Base-by-base conservation (phyloP, 2,888 invertebrate species). In the Charanyca ferruginea region DNA sequence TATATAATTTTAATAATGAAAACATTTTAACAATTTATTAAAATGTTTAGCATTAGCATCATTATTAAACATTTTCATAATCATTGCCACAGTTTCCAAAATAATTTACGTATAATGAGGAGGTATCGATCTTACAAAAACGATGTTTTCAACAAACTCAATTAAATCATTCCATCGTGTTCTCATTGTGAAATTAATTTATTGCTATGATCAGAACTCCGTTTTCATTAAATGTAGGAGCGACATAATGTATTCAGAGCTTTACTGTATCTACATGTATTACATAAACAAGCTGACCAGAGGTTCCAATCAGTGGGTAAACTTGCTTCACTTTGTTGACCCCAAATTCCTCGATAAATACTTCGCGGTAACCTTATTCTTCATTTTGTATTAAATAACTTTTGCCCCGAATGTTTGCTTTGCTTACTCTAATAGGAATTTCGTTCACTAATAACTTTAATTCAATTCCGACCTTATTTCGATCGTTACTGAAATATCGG, bases 341-440 rank as follows among this genome's bases (percentile, higher is more conserved):
- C 68, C 73, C 62, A 73, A 82, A 84, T 85, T 84, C 82, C 76
- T 76, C 75, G 71, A 83, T 83, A 82, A 85, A 84, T 84, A 79
- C 68, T 80, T 66, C 22, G 72, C 69, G 61, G 73, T 73, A 70
- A 66, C 68, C 70, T 64, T 65, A 70, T 67, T 70, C 72, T 79
- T 75, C 70, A 68, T 73, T 74, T 76, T 61, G 70, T 74, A 79
- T 74, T 79, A 70, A 57, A 52, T 49, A 83, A 83, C 66, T 80
- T 83, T 72, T n/a, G 18, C 54, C 55, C 53, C 64, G 49, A 73
- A 69, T 67, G 63, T 74, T 81, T 66, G 60, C 64, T 65, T 73
- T 58, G 59, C 69, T 67, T 69, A 52, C 42, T 60, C 49, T 79
- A 67, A 66, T 55, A 69, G 55, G 28, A 69, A 73, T 67, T 72